Conservation (phyloP, 2,113 vertebrate genomes). For the Paramormyrops kingsleyae region DNA sequence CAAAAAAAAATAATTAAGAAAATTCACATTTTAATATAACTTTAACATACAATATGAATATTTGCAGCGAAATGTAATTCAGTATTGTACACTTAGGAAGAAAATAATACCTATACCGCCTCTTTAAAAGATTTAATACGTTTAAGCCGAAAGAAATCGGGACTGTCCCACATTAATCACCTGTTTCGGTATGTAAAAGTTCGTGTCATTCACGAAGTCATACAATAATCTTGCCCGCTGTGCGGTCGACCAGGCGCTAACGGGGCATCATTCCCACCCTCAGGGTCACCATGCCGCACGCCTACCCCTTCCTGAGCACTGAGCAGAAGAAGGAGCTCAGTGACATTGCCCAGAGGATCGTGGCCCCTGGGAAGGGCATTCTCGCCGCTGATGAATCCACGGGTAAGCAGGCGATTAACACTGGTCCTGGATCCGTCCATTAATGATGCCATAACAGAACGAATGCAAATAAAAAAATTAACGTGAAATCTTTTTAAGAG, state of each 20-base stretch:
- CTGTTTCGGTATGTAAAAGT: not conserved
- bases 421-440: not conserved
- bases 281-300: conserved; percentile 49
- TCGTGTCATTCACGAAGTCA: not conserved
- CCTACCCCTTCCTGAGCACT: conserved; percentile 53
- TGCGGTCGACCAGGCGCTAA: not conserved
- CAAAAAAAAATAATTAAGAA: not conserved
- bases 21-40: no score
- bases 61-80: not conserved
- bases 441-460: not conserved
- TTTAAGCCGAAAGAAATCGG: not conserved
- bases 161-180: not conserved
- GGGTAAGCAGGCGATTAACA: conserved; percentile 35
- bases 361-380: conserved; percentile 66
- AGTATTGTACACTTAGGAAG: not conserved
- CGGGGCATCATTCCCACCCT: not conserved
- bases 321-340: conserved; percentile 71
- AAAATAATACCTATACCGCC: not conserved
- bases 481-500: not conserved
- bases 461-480: not conserved
- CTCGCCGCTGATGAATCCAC: conserved; percentile 72
- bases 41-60: not conserved
- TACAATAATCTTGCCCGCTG: not conserved
- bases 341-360: conserved; percentile 60
- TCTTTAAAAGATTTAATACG: not conserved